A percentile compares a stretch with the other conserved stretches of the same genome.
Conservation (phyloP, 2,888 invertebrate species). For the Idaea biselata region DNA sequence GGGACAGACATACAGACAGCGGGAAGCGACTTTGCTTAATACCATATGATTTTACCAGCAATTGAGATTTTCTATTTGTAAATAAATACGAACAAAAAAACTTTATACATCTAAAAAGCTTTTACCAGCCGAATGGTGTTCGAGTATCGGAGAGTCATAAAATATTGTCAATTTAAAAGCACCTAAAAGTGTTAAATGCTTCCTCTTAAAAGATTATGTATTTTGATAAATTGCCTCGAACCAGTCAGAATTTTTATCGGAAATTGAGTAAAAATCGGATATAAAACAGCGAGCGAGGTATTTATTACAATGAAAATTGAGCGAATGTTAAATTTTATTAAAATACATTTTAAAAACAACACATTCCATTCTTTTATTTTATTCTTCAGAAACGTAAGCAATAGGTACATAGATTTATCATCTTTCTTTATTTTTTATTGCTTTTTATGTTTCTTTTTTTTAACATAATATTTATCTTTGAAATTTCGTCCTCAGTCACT, state of each 20-base stretch:
- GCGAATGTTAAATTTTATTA: background rate
- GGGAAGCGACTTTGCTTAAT: too few relatives aligned
- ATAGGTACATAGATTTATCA: too few relatives aligned
- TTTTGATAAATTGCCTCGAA: slow-evolving; percentile 25
- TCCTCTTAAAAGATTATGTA: slow-evolving; percentile 26
- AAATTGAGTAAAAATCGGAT: slow-evolving; percentile 19
- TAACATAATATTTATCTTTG: too few relatives aligned
- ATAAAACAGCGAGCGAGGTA: background rate
- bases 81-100: slow-evolving; percentile 27
- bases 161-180: slow-evolving; percentile 32
- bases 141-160: slow-evolving; percentile 27
- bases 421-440: too few relatives aligned
- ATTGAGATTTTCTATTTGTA: slow-evolving; percentile 24
- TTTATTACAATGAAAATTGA: slow-evolving; percentile 3
- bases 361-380: background rate
- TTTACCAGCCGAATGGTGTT: slow-evolving; percentile 30
- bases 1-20: too few relatives aligned
- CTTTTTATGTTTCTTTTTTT: too few relatives aligned
- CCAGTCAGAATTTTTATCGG: slow-evolving; percentile 22
- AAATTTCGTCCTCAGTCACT: too few relatives aligned
- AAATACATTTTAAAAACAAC: background rate
- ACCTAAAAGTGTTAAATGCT: slow-evolving; percentile 25
- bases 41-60: background rate
- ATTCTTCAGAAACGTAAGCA: too few relatives aligned
- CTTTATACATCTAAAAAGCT: slow-evolving; percentile 30